Evolutionary conservation across 2,113 vertebrate species (phyloP).

Genomic region (Guaruba guarouba): DNA sequence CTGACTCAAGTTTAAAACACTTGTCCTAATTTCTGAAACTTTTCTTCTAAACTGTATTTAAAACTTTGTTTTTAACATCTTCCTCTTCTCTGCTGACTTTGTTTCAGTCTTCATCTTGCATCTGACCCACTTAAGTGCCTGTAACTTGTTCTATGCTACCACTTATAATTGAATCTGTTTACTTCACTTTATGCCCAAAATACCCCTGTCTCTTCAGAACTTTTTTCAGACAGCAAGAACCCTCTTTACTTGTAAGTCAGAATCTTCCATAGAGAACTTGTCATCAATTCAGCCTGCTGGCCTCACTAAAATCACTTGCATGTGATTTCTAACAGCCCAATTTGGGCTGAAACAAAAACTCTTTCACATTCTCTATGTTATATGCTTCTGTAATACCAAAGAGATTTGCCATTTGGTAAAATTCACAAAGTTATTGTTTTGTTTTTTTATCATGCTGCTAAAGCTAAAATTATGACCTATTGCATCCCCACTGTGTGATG

Average conservation of each 20-base stretch:
- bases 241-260: not conserved
- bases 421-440: not conserved
- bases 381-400: not conserved
- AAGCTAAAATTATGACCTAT: not conserved
- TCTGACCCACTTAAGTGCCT: slow-evolving; percentile 42
- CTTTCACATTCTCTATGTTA: not conserved
- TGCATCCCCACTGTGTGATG: not conserved
- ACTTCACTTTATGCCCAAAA: slow-evolving; percentile 34
- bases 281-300: not conserved
- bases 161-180: slow-evolving; percentile 43
- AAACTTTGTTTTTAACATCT: slow-evolving; percentile 18
- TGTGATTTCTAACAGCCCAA: not conserved
- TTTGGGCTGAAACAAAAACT: not conserved
- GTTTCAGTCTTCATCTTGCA: slow-evolving; percentile 11
- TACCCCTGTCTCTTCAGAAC: slow-evolving; percentile 15
- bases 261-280: not conserved
- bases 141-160: slow-evolving; percentile 30
- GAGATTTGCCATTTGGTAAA: not conserved
- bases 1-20: not conserved
- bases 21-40: slow-evolving; percentile 10
- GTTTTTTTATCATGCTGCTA: not conserved
- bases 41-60: not conserved
- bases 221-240: slow-evolving; percentile 22
- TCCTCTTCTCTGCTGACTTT: slow-evolving; percentile 29
- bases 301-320: fast-evolving